Evolutionary conservation across 2,888 invertebrate species (phyloP).

Genomic region (Coenonympha glycerion): DNA sequence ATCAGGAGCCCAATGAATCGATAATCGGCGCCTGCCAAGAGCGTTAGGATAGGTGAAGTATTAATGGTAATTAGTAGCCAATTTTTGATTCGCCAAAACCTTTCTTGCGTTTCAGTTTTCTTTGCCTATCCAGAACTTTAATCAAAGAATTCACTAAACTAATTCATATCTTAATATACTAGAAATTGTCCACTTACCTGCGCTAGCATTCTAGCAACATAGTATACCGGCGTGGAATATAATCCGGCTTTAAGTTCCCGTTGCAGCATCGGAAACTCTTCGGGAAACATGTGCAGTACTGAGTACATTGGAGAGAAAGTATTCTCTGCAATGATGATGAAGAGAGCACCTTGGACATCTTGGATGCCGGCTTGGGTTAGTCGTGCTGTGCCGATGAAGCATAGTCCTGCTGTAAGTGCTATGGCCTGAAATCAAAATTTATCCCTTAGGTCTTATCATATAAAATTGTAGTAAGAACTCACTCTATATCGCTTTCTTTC

Average conservation of each 20-base stretch:
- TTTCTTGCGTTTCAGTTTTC: neutral
- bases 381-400: slow-evolving; percentile 85
- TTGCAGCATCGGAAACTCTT: slow-evolving; percentile 84
- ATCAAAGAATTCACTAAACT: neutral
- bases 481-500: no score
- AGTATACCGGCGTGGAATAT: slow-evolving; percentile 87
- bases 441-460: neutral
- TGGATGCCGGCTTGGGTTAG: slow-evolving; percentile 88
- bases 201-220: slow-evolving; percentile 84
- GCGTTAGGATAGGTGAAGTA: no score
- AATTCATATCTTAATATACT: neutral
- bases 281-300: slow-evolving; percentile 88
- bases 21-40: no score
- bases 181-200: slow-evolving; percentile 76
- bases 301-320: slow-evolving; percentile 95
- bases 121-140: neutral
- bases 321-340: slow-evolving; percentile 91
- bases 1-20: no score
- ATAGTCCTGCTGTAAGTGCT: slow-evolving; percentile 87
- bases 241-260: slow-evolving; percentile 89
- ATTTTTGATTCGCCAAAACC: no score
- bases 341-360: slow-evolving; percentile 90
- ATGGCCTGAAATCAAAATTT: slow-evolving; percentile 70
- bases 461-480: no score
- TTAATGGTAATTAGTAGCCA: no score